Conservation (phyloP, 2,797 vertebrate genomes). For the Notolabrus celidotus region DNA sequence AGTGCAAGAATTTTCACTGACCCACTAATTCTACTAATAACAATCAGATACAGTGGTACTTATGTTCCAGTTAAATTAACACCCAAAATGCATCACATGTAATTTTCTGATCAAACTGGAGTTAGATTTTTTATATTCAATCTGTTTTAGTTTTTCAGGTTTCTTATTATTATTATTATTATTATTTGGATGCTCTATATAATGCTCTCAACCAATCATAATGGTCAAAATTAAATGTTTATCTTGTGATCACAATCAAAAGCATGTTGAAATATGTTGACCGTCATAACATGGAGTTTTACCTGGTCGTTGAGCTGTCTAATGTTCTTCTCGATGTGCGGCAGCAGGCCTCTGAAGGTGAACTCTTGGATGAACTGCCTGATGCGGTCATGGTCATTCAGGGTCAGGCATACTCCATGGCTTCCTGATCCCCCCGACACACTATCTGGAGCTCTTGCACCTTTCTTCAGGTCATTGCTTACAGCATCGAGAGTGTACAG, state of each 20-base stretch:
- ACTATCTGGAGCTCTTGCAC: conserved; percentile 64
- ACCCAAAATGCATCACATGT: no score
- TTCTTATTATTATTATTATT: no score
- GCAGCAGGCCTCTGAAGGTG: conserved; percentile 95
- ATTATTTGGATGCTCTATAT: no score
- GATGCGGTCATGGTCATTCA: conserved; percentile 96
- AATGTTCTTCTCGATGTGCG: conserved; percentile 98
- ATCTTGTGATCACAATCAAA: neutral
- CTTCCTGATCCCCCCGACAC: conserved; percentile 61
- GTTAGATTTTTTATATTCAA: no score
- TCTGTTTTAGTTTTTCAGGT: no score
- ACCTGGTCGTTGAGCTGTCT: conserved; percentile 99
- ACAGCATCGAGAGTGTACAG: conserved; percentile 75
- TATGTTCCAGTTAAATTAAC: no score
- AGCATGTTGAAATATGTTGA: neutral
- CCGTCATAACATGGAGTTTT: neutral
- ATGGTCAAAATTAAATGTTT: neutral
- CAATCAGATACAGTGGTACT: no score
- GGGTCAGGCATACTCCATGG: conserved; percentile 92
- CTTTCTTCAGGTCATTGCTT: conserved; percentile 82
- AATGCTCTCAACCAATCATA: no score
- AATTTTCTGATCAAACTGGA: no score
- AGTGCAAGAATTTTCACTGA: no score
- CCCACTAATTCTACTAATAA: no score
- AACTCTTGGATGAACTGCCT: conserved; percentile 98